Evolutionary conservation across 1,140 invertebrate species (phyloP).

Genomic region (Drosophila dunni): DNA sequence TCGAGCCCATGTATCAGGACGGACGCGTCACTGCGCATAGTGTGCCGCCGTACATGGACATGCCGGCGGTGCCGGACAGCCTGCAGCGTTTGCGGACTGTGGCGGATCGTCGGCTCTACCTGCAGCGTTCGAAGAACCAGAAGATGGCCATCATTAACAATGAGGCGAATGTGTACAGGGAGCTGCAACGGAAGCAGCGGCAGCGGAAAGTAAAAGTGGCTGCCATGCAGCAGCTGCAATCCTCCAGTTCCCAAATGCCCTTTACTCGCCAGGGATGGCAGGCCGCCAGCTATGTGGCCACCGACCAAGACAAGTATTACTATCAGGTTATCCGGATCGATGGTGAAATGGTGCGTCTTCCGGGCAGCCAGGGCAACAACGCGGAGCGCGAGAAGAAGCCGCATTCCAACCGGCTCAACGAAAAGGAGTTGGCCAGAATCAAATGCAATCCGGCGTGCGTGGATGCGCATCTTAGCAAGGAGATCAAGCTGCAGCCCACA

Average conservation of each 20-base stretch:
- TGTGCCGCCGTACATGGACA: conserved; percentile 69
- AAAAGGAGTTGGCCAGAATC: conserved; percentile 17
- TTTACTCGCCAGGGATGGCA: conserved; percentile 81
- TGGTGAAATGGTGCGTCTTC: conserved; percentile 63
- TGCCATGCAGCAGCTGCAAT: conserved; percentile 64
- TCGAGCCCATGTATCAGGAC: conserved; percentile 70
- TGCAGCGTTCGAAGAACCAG: conserved; percentile 72
- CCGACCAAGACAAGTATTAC: conserved; percentile 72
- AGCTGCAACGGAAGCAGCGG: conserved; percentile 73
- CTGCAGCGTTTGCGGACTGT: conserved; percentile 74
- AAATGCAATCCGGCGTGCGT: conserved; percentile 39
- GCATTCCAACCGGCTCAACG: conserved; percentile 49
- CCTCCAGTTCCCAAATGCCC: conserved; percentile 58
- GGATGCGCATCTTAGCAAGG: conserved; percentile 45
- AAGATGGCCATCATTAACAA: conserved; percentile 83
- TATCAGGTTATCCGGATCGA: conserved; percentile 72
- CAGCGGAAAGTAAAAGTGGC: conserved; percentile 66
- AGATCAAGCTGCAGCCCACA: conserved; percentile 60
- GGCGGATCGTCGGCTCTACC: conserved; percentile 70
- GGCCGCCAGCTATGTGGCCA: conserved; percentile 77
- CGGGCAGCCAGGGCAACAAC: conserved; percentile 73
- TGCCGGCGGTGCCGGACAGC: conserved; percentile 74
- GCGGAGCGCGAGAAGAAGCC: conserved; percentile 62
- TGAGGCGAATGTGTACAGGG: conserved; percentile 76
- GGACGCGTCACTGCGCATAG: conserved; percentile 70